Base-by-base conservation (phyloP, 2,888 invertebrate genomes). In the Rotaria socialis region DNA sequence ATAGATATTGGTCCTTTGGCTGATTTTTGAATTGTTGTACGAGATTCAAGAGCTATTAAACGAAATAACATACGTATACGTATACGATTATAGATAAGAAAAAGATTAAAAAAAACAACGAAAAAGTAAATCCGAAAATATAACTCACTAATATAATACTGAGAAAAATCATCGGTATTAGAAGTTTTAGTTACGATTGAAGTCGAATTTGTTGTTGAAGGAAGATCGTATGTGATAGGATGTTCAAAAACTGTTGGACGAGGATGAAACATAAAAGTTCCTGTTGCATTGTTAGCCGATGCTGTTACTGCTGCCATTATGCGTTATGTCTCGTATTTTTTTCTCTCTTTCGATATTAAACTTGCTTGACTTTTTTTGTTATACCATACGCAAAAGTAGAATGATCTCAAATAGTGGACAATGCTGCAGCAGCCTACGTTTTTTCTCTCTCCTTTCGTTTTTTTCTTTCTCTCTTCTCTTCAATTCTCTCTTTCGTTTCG, bases 371-470 rank as follows among this genome's bases (percentile, higher is more conserved):
- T 67, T 35, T 67, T 67, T 67, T 67, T 35, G 27, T 67, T 19
- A 35, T 67, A 67, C 19, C 19, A 67, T 67, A 67, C 19, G 67
- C 27, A 41, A 19, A 35, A 67, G 35, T 35, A 35, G 67, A 67
- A 67, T 67, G 67, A 67, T 67, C 67, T 67, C 67, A 67, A 67
- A 67, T 41, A 67, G 67, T 67, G 67, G 67, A 67, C 67, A 67
- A 67, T 67, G 67, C 67, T 67, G 19, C 35, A 67, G 35, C 35
- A 35, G 67, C 67, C 67, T 67, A 35, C 67, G 2, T 67, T 67
- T 67, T 67, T 60, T 41, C 67, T 67, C 67, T 41, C 67, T 67
- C 6, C 27, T 27, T 67, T 27, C 27, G 35, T 67, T 67, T 35
- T 67, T 27, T 35, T 67, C 27, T 35, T 41, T 67, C 14, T 16